A percentile compares a stretch with the other conserved stretches of the same genome.
phyloP scores from a whole-genome alignment of 2,797 vertebrate species.

The Sarcoramphus papa region DNA sequence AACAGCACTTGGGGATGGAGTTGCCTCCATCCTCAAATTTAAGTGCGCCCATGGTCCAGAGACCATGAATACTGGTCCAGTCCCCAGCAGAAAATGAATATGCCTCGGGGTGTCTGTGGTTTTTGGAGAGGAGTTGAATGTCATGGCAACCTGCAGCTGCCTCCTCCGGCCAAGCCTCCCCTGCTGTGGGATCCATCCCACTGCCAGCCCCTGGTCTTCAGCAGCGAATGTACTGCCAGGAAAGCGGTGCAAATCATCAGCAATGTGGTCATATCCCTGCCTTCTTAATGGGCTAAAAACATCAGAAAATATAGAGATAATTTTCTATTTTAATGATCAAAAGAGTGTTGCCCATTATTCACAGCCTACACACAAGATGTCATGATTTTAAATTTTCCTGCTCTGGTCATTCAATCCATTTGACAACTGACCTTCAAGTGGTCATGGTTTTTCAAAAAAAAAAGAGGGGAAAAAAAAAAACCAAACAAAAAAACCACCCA shows the following conservation, averaged over 20 bases:
- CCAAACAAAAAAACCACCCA: not conserved
- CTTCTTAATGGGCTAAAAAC: not conserved
- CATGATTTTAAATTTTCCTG: not conserved
- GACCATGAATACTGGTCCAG: not conserved
- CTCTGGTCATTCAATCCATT: not conserved
- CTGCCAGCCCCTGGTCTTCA: not conserved
- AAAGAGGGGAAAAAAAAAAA: not conserved
- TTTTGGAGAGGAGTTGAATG: not conserved
- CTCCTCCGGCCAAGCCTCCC: not conserved
- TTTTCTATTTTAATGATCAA: not conserved
- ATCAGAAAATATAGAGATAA: not conserved
- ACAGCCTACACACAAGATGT: not conserved
- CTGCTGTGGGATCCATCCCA: not conserved
- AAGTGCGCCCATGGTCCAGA: fast-evolving
- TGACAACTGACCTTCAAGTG: not conserved
- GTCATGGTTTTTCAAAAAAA: not conserved
- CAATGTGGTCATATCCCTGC: not conserved
- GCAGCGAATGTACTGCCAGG: not conserved
- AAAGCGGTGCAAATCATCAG: not conserved
- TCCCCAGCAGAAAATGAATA: not conserved
- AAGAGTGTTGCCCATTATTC: constrained; percentile 1
- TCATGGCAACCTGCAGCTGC: not conserved
- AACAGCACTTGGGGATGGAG: not conserved
- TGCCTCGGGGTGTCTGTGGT: not conserved
- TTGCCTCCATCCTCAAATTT: not conserved